Base-by-base conservation (phyloP, 2,113 vertebrate genomes). In the Oenanthe oenanthe region DNA sequence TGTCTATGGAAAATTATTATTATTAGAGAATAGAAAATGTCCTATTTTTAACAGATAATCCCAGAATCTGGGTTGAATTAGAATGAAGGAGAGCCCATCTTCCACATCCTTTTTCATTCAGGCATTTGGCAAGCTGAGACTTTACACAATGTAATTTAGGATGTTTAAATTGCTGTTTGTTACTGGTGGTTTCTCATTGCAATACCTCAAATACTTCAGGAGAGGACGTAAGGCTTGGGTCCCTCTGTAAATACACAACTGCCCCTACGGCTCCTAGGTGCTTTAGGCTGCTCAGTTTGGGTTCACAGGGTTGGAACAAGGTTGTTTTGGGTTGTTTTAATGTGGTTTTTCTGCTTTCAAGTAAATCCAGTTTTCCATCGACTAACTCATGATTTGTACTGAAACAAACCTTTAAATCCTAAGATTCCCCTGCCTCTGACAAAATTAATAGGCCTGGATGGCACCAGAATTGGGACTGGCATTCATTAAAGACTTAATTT, bases 21-120 rank as follows among this genome's bases (percentile, higher is more conserved):
- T 96, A 96, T 96, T 96, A 96, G 48, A 83, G 93, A 94, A 93
- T 45, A 96, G 75, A 94, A 95, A 93, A 84, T 67, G 88, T 88
- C 93, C 93, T 96, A 96, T 96, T 97, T 97, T 96, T 96, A 96
- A 92, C 96, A 95, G 92, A 93, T 96, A 96, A 96, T 95, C 94
- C 76, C 65, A 71, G 93, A 93, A 95, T 94, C 92, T 88, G 94
- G 88, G 82, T 88, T 95, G 95, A 94, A 96, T 97, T 93, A 92
- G 92, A 96, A 96, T 96, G 95, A 95, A 96, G 90, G 76, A 67
- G 85, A 93, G 85, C 76, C 61, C 82, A 80, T 96, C 93, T 92
- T 95, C 81, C 88, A 80, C 88, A 83, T 96, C 76, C 90, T 93
- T 96, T 93, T 82, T 88, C 88, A 93, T 94, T 97, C 94, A 92